Evolutionary conservation across 2,888 invertebrate species (phyloP).

Genomic region (Tridacna crocea): DNA sequence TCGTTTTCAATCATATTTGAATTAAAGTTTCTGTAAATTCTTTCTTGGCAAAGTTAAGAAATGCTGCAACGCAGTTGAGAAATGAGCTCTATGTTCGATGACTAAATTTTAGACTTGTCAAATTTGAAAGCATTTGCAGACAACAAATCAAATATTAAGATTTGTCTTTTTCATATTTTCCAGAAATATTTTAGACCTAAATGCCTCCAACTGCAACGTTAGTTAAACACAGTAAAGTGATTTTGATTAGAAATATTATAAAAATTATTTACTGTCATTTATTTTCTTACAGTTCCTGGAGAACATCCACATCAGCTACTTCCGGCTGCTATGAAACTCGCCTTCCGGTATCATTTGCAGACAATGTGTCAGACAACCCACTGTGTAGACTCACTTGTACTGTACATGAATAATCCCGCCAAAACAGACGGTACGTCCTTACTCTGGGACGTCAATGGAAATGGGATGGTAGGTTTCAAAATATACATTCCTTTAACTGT

Average conservation of each 20-base stretch:
- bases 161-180: too few species aligned
- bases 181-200: too few species aligned
- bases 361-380: slow-evolving; percentile 84
- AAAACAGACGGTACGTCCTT: slow-evolving; percentile 85
- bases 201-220: too few species aligned
- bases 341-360: slow-evolving; percentile 85
- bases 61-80: too few species aligned
- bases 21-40: too few species aligned
- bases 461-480: slow-evolving; percentile 84
- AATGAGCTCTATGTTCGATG: too few species aligned
- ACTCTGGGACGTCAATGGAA: slow-evolving; percentile 85
- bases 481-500: neutral
- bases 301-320: slow-evolving; percentile 76
- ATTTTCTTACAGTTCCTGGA: slow-evolving; percentile 64
- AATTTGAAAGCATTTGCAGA: slow-evolving; percentile 6
- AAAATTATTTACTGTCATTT: too few species aligned
- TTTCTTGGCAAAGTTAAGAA: too few species aligned
- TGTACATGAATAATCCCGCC: slow-evolving; percentile 85
- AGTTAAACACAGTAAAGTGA: too few species aligned
- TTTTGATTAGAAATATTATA: too few species aligned
- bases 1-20: too few species aligned
- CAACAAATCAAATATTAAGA: neutral
- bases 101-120: neutral
- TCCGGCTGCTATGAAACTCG: slow-evolving; percentile 85
- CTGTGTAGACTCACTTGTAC: slow-evolving; percentile 85